Conservation (phyloP, 2,888 invertebrate genomes). For the Podotricha telesiphe region DNA sequence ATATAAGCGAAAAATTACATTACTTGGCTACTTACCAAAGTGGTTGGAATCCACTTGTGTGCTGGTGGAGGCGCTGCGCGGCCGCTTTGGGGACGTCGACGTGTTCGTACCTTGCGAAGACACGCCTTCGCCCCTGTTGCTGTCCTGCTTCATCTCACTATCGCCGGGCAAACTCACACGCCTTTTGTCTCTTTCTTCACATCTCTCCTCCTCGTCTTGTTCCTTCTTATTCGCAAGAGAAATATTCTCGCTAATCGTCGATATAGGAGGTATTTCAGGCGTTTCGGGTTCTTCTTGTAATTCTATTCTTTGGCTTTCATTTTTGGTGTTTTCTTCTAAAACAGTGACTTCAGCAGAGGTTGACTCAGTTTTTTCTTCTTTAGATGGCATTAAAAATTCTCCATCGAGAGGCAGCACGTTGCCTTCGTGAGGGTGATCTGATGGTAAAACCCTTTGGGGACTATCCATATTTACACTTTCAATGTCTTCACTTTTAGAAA, state of each 20-base stretch:
- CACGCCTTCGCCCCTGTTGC: conserved; percentile 65
- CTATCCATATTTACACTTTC: conserved; percentile 48
- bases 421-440: conserved; percentile 72
- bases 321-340: conserved; percentile 62
- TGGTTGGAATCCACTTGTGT: conserved; percentile 93
- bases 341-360: conserved; percentile 34
- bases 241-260: conserved; percentile 89
- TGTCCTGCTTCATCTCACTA: conserved; percentile 75
- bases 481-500: conserved; percentile 57
- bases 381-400: conserved; percentile 65
- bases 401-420: conserved; percentile 76
- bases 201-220: conserved; percentile 66
- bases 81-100: conserved; percentile 86
- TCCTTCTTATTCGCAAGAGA: conserved; percentile 74
- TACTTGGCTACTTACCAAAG: conserved; percentile 85
- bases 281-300: conserved; percentile 66
- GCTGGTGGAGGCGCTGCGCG: conserved; percentile 90
- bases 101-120: conserved; percentile 72
- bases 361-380: conserved; percentile 55
- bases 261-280: conserved; percentile 87
- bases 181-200: conserved; percentile 78
- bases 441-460: conserved; percentile 64
- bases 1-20: not conserved
- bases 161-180: conserved; percentile 86
- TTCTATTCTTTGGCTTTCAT: conserved; percentile 66